Conservation (phyloP, 1,140 invertebrate genomes). For the Idris sp. region DNA sequence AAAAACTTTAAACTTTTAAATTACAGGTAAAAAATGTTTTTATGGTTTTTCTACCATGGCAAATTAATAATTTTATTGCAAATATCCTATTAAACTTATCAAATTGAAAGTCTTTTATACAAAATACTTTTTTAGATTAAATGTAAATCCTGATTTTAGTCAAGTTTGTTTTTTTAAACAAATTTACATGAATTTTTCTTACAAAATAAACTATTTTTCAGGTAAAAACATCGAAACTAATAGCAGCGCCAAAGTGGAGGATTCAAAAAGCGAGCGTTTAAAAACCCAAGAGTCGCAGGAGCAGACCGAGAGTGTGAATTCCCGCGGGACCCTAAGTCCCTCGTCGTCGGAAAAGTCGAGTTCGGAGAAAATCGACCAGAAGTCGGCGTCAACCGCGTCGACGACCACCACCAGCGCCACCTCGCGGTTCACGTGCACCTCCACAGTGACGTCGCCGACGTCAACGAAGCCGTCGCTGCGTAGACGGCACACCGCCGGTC, state of each 20-base stretch:
- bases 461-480: constrained; percentile 72
- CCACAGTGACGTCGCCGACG: constrained; percentile 73
- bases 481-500: constrained; percentile 74
- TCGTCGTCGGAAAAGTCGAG: constrained; percentile 78
- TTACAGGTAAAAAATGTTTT: too few species aligned
- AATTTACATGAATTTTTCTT: constrained; percentile 1
- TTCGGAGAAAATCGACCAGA: constrained; percentile 75
- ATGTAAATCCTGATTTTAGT: too few species aligned
- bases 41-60: too few species aligned
- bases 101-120: too few species aligned
- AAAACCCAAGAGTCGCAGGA: constrained; percentile 67
- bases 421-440: constrained; percentile 70
- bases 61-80: too few species aligned
- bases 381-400: constrained; percentile 66
- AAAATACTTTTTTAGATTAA: too few species aligned
- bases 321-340: constrained; percentile 76
- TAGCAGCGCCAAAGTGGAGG: not conserved
- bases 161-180: not conserved
- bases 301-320: constrained; percentile 67
- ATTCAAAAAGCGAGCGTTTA: constrained; percentile 50
- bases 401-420: constrained; percentile 61
- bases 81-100: too few species aligned
- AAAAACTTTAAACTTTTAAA: too few species aligned
- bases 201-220: constrained; percentile 18
- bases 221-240: constrained; percentile 64